Evolutionary conservation across 2,797 vertebrate species (phyloP).

Genomic region (Sebastiscus tertius): DNA sequence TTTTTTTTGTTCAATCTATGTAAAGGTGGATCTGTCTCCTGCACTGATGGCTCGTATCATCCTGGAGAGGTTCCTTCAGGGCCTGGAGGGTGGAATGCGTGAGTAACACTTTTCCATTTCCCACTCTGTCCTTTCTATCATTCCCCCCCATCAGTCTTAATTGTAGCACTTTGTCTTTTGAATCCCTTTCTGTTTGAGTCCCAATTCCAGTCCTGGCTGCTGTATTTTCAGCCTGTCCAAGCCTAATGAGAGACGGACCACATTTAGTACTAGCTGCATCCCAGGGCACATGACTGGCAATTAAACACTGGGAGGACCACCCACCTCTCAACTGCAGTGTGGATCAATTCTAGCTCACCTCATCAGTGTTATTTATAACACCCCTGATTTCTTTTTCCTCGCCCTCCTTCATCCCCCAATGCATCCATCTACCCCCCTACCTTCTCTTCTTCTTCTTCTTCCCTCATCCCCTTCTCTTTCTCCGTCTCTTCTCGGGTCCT

Average conservation of each 20-base stretch:
- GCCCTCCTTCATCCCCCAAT: slow-evolving; percentile 58
- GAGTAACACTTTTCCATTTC: slow-evolving; percentile 81
- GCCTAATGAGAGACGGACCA: slow-evolving; percentile 83
- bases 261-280: slow-evolving; percentile 76
- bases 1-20: slow-evolving; percentile 34
- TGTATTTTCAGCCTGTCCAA: slow-evolving; percentile 69
- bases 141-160: slow-evolving; percentile 63
- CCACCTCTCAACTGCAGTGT: slow-evolving; percentile 82
- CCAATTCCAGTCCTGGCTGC: slow-evolving; percentile 65
- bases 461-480: slow-evolving; percentile 11
- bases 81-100: slow-evolving; percentile 85
- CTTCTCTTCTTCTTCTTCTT: slow-evolving; percentile 3
- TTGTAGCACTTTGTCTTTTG: slow-evolving; percentile 71
- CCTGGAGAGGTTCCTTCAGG: slow-evolving; percentile 93
- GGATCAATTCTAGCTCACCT: slow-evolving; percentile 83
- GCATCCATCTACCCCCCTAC: slow-evolving; percentile 44
- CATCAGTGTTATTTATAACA: slow-evolving; percentile 82
- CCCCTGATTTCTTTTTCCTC: slow-evolving; percentile 60
- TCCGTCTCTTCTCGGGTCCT: slow-evolving; percentile 16
- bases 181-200: slow-evolving; percentile 56
- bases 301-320: slow-evolving; percentile 84
- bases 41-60: slow-evolving; percentile 94
- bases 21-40: slow-evolving; percentile 93
- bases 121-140: slow-evolving; percentile 54
- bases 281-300: slow-evolving; percentile 83